A percentile compares a stretch with the other conserved stretches of the same genome.
Conservation (phyloP, 1,140 invertebrate species). For the Bombus ignitus region DNA sequence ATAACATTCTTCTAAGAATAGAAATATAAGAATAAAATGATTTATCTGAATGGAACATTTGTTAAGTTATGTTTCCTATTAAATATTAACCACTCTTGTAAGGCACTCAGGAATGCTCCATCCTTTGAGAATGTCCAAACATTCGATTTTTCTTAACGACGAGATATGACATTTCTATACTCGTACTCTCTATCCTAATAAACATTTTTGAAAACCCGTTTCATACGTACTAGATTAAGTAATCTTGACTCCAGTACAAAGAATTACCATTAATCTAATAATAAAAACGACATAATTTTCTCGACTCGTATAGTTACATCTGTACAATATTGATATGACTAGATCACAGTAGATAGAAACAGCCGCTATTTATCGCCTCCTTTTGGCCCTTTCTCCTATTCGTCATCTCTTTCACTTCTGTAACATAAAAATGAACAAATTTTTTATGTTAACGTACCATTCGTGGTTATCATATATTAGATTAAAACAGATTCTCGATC, state of each 20-base stretch:
- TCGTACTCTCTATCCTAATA: no score
- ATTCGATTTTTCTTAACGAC: neutral
- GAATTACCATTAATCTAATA: no score
- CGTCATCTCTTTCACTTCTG: conserved; percentile 58
- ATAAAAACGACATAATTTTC: no score
- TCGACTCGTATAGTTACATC: conserved; percentile 16
- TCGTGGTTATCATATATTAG: no score
- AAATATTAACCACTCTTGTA: neutral
- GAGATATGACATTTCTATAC: neutral
- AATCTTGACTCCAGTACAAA: no score
- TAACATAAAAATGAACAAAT: conserved; percentile 60
- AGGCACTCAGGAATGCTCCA: conserved; percentile 30
- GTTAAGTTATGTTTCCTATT: neutral
- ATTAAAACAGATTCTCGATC: neutral
- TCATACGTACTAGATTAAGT: no score
- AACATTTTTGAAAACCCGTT: no score
- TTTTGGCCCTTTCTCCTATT: conserved; percentile 14
- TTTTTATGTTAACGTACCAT: neutral
- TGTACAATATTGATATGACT: conserved; percentile 73
- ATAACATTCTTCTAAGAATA: neutral
- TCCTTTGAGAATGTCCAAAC: conserved; percentile 24
- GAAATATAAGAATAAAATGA: neutral
- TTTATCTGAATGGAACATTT: neutral
- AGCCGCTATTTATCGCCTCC: conserved; percentile 61
- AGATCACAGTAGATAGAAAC: conserved; percentile 76